Base-by-base conservation (phyloP, 1,140 invertebrate species). In the Macrosteles quadrilineatus region DNA sequence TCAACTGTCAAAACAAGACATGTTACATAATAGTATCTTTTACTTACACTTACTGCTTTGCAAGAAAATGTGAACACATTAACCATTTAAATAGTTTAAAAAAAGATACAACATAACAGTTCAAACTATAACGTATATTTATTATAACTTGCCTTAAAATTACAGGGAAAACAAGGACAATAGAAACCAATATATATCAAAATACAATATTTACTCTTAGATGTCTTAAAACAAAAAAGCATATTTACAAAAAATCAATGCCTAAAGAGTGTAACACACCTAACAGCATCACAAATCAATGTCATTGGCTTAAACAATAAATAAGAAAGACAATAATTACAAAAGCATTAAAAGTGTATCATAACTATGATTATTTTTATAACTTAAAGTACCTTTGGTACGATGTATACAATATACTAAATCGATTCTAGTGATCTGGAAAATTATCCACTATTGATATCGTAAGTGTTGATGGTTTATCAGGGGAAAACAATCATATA, bases 341-440 rank as follows among this genome's bases (percentile, higher is more conserved):
- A 50, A 59, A 59, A 59, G 27, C 55, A 59, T 59, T 25, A 59
- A 30, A 59, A 29, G 9, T 30, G 21, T 50, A 30, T n/a, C n/a
- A n/a, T 59, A 59, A 59, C 55, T 59, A 59, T 21, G 21, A 29
- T 27, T 50, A 4, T 9, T 59, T 29, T 27, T 21, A 59, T 59
- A 59, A 59, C 55, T 23, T 59, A 59, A 59, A 59, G 55, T 59
- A 59, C 55, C 55, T 59, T 59, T 59, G 55, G 55, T 59, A 59
- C 55, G 27, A 59, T 50, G 55, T 59, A 23, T 59, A 29, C 27
- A 59, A 59, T 59, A 30, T 59, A 59, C 55, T 21, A 59, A 59
- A 14, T 59, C 11, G 27, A 30, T 59, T 30, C 25, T 59, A 36
- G 32, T 36, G 32, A 36, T 36, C 14, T 36, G 32, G 32, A 36